These are phyloP conservation scores for Theristicus caerulescens DNA, from an alignment of 2,113 vertebrate genomes.

Conservation along the genomic window DNA sequence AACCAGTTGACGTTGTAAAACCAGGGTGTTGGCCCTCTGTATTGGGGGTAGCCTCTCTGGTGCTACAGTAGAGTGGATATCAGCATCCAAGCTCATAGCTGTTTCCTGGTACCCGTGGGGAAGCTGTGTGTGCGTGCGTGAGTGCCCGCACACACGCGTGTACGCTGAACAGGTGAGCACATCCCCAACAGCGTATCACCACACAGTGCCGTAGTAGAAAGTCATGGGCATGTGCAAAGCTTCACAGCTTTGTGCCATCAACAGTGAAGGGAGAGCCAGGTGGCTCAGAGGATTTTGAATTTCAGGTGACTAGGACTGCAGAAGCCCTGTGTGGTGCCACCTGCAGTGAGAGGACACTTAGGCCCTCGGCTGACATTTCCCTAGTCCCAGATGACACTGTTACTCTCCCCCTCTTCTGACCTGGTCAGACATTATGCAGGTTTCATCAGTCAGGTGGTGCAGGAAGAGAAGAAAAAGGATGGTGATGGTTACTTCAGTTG, in stretches of 20 bases:
- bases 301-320: too few species aligned
- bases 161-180: not conserved
- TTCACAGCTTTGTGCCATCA: not conserved
- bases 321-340: not conserved
- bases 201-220: too few species aligned
- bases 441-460: accelerated
- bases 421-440: accelerated
- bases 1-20: accelerated
- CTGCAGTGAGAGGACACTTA: not conserved
- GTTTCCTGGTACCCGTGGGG: accelerated
- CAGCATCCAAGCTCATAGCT: too few species aligned
- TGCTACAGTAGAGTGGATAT: accelerated
- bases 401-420: too few species aligned
- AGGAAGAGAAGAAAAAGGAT: not conserved
- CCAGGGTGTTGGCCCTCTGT: accelerated
- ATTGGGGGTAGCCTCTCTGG: accelerated
- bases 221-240: accelerated
- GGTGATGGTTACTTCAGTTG: accelerated
- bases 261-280: not conserved
- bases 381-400: not conserved
- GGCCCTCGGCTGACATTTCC: not conserved
- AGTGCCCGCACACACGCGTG: too few species aligned
- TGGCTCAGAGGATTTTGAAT: not conserved
- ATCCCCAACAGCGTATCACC: not conserved
- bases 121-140: too few species aligned